Base-by-base conservation (phyloP, 2,113 vertebrate species). In the Microtus richardsoni region DNA sequence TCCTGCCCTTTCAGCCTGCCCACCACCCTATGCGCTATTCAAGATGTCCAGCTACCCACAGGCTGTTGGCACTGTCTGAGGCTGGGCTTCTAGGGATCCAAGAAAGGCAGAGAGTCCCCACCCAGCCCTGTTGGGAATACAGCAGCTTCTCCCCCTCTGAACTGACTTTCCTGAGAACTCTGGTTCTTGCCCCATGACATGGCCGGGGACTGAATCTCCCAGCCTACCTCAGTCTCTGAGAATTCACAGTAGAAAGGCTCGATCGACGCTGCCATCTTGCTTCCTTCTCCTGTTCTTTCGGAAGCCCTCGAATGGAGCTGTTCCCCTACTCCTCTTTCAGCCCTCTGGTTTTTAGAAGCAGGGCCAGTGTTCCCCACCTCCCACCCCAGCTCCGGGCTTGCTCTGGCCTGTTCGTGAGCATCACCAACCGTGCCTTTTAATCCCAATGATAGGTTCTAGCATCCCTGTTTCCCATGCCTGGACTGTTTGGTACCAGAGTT, bases 401-500 rank as follows among this genome's bases (percentile, higher is more conserved):
- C 54, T 14, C 60, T 64, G 78, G 22, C 91, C 68, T 94, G 22
- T 83, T 89, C 41, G 14, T 44, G 12, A 68, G 62, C 64, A 22
- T 89, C 26, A 36, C 52, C 78, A 77, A 14, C 39, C 3, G 7
- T 7, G 7, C 44, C 36, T 62, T 86, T 41, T 64, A 39, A 44
- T 84, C 73, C 82, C 47, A 52, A 1, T 39, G 80, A 88, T 54
- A 49, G 33, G 33, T 89, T 73, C 79, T 62, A 86, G 82, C 70
- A 77, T 22, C n/a, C 79, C 82, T 26, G 24, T 54, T 87, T 92
- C 49, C 71, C 36, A 0, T 71, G 64, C 36, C 39, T 93, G 78
- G 83, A 66, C 39, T 60, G 70, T n/a, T 89, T 58, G 80, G 94
- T 28, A 66, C 58, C 41, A 78, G n/a, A 70, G 77, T 86, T 93